Evolutionary conservation across 2,113 vertebrate genomes (phyloP).

Genomic region (Erythrocercus mccallii): DNA sequence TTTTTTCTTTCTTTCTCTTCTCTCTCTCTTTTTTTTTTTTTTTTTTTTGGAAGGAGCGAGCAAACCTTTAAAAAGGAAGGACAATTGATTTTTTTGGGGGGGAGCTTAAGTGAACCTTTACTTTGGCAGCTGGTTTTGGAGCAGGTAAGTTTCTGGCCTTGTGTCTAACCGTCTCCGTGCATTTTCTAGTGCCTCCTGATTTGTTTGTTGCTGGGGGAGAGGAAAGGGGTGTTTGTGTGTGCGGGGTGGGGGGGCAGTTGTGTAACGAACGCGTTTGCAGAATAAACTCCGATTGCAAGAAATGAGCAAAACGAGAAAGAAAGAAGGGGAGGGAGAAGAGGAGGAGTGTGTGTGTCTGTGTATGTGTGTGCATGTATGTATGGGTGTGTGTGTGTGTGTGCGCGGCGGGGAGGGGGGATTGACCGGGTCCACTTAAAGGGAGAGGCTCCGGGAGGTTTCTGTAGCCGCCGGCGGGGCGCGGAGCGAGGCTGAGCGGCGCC

Average conservation of each 20-base stretch:
- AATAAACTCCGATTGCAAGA: conserved; percentile 73
- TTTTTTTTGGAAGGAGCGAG: conserved; percentile 70
- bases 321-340: conserved; percentile 61
- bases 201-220: conserved; percentile 58
- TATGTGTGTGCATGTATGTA: neutral
- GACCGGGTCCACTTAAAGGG: conserved; percentile 66
- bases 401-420: conserved; percentile 10
- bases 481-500: neutral
- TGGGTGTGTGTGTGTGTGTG: neutral
- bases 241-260: conserved; percentile 67
- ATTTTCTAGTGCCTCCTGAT: conserved; percentile 70
- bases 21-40: neutral
- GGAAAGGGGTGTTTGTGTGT: conserved; percentile 20
- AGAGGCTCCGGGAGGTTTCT: conserved; percentile 48
- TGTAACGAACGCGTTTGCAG: conserved; percentile 80
- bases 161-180: conserved; percentile 74
- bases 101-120: conserved; percentile 90
- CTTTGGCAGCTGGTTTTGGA: conserved; percentile 87
- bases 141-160: conserved; percentile 98
- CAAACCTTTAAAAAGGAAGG: conserved; percentile 85
- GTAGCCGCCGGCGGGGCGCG: conserved; percentile 15
- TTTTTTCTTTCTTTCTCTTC: neutral
- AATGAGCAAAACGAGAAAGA: conserved; percentile 60
- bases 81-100: conserved; percentile 84
- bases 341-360: neutral